phyloP scores from a whole-genome alignment of 2,113 vertebrate species.

The Maccullochella peelii region DNA sequence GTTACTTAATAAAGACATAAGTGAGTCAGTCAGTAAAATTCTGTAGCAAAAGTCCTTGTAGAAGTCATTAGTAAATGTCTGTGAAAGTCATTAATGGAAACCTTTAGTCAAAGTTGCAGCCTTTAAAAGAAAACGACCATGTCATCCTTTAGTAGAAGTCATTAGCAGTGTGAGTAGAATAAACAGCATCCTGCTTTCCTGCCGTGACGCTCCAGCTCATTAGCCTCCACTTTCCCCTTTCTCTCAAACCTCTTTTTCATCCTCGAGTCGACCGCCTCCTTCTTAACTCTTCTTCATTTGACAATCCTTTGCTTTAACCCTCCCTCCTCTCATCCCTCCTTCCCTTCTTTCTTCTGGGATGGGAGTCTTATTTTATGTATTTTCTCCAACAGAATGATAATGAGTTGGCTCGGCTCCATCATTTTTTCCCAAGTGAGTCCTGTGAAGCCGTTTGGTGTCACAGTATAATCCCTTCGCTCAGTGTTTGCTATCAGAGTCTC shows the following conservation, averaged over 20 bases:
- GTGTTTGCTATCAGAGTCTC: conserved; percentile 13
- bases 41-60: neutral
- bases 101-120: conserved; percentile 23
- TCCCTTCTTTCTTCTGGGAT: neutral
- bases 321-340: neutral
- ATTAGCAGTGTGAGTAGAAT: conserved; percentile 32
- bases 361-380: neutral
- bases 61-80: neutral
- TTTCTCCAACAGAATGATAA: conserved; percentile 21
- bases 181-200: conserved; percentile 19
- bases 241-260: conserved; percentile 10
- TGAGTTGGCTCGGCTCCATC: neutral
- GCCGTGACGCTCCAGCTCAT: conserved; percentile 49
- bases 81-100: conserved; percentile 7
- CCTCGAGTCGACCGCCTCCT: neutral
- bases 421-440: neutral
- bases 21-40: neutral
- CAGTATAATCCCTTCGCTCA: conserved; percentile 8
- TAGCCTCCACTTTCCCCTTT: conserved; percentile 17
- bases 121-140: neutral
- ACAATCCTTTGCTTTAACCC: neutral
- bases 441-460: neutral
- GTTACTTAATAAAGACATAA: conserved; percentile 24
- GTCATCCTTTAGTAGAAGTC: conserved; percentile 14
- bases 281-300: neutral